Percentiles rank a stretch among this genome's conserved stretches.
These are phyloP conservation scores for Saccostrea echinata DNA, from an alignment of 1,140 invertebrate genomes.

Conservation along the genomic window DNA sequence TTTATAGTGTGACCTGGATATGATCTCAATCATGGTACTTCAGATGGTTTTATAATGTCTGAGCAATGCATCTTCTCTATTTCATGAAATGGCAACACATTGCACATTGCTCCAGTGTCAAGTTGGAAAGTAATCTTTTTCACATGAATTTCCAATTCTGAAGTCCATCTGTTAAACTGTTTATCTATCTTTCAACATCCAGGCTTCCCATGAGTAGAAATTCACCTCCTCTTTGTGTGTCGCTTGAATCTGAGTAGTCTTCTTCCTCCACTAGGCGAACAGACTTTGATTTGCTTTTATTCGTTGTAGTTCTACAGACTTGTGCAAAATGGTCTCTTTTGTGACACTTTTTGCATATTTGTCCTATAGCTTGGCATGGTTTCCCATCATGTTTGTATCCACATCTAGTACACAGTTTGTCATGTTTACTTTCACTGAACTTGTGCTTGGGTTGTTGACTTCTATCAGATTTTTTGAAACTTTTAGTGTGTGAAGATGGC, in stretches of 20 bases:
- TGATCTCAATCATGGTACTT: constrained; percentile 2
- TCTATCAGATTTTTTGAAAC: neutral
- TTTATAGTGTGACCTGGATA: constrained; percentile 31
- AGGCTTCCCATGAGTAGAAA: neutral
- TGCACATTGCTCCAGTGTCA: constrained; percentile 33
- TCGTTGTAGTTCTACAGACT: neutral
- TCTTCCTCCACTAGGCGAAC: neutral
- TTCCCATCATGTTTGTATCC: neutral
- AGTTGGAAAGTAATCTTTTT: constrained; percentile 16
- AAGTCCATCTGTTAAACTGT: neutral
- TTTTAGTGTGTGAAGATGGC: neutral
- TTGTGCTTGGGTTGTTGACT: neutral
- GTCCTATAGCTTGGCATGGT: constrained; percentile 22
- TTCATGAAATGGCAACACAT: neutral
- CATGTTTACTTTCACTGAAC: neutral
- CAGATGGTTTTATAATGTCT: neutral
- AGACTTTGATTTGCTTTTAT: too few relatives aligned
- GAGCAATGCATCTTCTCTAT: neutral
- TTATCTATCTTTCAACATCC: neutral
- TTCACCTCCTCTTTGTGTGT: too few relatives aligned
- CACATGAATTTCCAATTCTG: neutral
- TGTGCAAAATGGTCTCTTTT: constrained; percentile 29
- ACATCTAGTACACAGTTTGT: constrained; percentile 31
- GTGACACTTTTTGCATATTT: constrained; percentile 12
- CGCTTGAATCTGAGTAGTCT: too few relatives aligned